Conservation (phyloP, 2,797 vertebrate species). For the Chelon labrosus region DNA sequence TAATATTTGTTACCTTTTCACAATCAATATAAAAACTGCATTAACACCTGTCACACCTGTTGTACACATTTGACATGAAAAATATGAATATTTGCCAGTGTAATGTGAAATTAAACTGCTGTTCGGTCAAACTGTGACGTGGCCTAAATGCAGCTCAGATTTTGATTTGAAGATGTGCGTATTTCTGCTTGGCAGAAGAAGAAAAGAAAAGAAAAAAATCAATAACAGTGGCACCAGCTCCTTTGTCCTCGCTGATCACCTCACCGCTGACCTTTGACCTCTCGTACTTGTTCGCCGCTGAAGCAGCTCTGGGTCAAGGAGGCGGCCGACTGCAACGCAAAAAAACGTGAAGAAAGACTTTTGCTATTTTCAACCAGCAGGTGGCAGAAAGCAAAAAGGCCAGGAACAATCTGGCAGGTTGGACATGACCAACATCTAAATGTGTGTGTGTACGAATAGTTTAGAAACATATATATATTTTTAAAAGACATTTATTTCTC, state of each 20-base stretch:
- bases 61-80: too few relatives aligned
- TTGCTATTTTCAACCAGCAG: constrained; percentile 44
- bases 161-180: neutral
- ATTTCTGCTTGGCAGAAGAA: neutral
- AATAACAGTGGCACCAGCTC: neutral
- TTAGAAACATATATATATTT: neutral
- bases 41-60: too few relatives aligned
- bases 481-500: neutral
- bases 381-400: constrained; percentile 33
- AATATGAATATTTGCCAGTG: neutral
- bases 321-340: constrained; percentile 3
- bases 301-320: constrained; percentile 18
- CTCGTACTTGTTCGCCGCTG: constrained; percentile 21
- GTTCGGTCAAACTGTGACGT: neutral
- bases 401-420: neutral
- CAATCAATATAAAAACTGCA: too few relatives aligned
- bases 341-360: neutral
- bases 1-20: too few relatives aligned
- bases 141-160: neutral
- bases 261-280: constrained; percentile 44
- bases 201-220: neutral
- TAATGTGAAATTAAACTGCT: neutral
- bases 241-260: neutral
- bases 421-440: neutral
- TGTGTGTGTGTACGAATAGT: neutral